Conservation (phyloP, 2,888 invertebrate species). For the Leptopilina syphax region DNA sequence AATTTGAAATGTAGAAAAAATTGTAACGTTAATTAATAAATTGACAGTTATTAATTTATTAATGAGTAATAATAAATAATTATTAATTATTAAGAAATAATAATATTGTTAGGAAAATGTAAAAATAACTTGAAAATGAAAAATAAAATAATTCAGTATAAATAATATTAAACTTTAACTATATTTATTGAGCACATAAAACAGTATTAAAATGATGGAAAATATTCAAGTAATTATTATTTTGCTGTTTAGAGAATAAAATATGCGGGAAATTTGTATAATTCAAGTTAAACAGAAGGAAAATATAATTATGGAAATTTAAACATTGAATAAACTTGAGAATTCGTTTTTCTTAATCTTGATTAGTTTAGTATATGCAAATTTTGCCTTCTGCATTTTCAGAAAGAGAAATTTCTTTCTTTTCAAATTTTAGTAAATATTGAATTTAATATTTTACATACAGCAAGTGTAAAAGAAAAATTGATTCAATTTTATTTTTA, state of each 20-base stretch:
- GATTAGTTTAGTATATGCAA: not conserved
- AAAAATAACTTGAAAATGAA: no score
- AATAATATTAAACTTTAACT: not conserved
- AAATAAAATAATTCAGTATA: no score
- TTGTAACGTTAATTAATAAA: no score
- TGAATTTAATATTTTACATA: no score
- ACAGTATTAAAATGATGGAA: no score
- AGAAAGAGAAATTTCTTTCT: not conserved
- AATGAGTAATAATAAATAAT: no score
- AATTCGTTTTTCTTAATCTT: not conserved
- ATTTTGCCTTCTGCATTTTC: not conserved
- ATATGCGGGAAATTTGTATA: not conserved
- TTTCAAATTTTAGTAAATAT: not conserved
- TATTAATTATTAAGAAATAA: no score
- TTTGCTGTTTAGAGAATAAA: not conserved
- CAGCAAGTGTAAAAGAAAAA: not conserved
- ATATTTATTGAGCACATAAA: not conserved
- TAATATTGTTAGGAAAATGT: no score
- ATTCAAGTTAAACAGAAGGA: not conserved
- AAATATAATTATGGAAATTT: slow-evolving; percentile 11
- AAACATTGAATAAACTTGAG: not conserved
- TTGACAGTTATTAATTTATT: no score
- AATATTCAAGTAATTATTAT: no score
- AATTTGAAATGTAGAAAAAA: no score
- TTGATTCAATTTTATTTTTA: not conserved